Evolutionary conservation across 2,888 invertebrate genomes (phyloP), one percentile per base, ranked within the genome.

Genomic region (Drosophila koepferae): DNA sequence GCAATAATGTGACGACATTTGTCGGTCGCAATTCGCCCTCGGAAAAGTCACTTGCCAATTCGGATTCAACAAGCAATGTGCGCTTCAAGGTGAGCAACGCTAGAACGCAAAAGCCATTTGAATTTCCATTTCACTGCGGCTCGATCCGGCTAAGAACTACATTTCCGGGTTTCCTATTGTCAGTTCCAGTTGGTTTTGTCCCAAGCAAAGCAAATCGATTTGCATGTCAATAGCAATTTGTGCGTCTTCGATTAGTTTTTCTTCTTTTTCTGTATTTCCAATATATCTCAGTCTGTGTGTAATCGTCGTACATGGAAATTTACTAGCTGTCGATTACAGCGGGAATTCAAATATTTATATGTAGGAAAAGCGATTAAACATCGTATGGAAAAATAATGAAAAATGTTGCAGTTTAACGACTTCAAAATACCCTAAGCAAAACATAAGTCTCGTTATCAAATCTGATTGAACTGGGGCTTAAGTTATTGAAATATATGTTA

Each of bases 21-120:
- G 86, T 90, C 18, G 92, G 92, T 23, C 91, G 91, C 56, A 92
- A 92, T 74, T 92, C 92, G 46, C 92, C 93, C n/a, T 93, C 93
- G 12, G 92, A 93, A 56, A 93, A 92, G 77, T 93, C 92, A 53
- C 81, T 92, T 65, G 89, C 92, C 61, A 92, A 92, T 79, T 93
- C 93, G 18, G 92, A 93, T 82, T 91, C 92, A 46, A 88, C 90
- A 63, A 92, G 92, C 80, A 93, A 92, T 83, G 92, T 93, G 75
- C 89, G 92, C 74, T 93, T 92, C 85, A 93, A 92, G 92, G 93
- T 93, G 82, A 91, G 91, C 28, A 3, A 23, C 4, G 23, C 20
- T 14, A 20, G 36, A 16, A n/a, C n/a, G n/a, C n/a, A 31, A 49
- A 9, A 31, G 9, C n/a, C n/a, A 31, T n/a, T 49, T n/a, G 2